Conservation (phyloP, 2,113 vertebrate genomes). For the Casuarius casuarius region DNA sequence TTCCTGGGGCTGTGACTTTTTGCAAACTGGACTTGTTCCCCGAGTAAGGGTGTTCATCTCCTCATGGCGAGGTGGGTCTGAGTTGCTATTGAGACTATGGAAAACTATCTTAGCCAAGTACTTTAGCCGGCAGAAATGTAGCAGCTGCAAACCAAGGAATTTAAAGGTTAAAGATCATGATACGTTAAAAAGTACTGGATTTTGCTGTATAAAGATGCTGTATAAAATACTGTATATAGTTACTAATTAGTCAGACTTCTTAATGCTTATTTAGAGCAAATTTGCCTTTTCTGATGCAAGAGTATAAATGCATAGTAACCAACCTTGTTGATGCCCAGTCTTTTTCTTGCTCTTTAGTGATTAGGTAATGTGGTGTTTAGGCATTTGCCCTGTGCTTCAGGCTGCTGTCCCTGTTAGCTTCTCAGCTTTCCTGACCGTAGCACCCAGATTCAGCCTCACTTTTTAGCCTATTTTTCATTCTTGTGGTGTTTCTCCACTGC, state of each 20-base stretch:
- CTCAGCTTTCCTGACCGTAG: neutral
- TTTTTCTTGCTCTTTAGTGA: neutral
- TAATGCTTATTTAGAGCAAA: neutral
- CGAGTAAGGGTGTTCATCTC: neutral
- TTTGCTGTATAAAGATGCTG: neutral
- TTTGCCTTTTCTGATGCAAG: neutral
- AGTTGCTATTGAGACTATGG: neutral
- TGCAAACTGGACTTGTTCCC: neutral
- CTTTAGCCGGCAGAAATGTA: neutral
- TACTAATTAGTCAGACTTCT: neutral
- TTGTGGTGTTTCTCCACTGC: neutral
- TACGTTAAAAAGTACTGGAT: fast-evolving
- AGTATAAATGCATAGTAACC: neutral
- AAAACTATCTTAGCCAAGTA: neutral
- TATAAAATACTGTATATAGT: neutral
- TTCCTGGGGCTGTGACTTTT: neutral
- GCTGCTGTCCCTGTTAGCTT: neutral
- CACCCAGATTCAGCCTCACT: neutral
- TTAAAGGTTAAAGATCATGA: neutral
- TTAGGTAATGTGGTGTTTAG: neutral
- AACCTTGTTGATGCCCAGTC: neutral
- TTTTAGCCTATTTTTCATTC: neutral
- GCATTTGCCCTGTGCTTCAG: neutral
- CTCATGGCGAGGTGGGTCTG: neutral
- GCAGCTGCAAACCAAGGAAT: neutral